These are phyloP conservation scores for Agriotes lineatus DNA, from an alignment of 2,888 invertebrate species.

Conservation along the genomic window DNA sequence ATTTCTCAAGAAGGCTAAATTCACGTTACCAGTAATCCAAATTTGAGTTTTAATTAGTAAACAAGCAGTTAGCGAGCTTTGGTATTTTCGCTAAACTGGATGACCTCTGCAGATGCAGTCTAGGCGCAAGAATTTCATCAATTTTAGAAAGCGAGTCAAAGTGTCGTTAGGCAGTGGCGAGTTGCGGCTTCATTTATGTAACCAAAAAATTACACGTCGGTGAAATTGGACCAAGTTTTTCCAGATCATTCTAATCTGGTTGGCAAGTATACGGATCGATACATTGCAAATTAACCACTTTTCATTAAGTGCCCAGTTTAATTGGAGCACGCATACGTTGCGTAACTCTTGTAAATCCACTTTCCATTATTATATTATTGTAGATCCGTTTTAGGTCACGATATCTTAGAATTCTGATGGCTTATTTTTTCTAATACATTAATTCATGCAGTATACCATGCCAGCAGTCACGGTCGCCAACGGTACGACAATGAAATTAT, in stretches of 20 bases:
- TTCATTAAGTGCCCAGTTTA: neutral
- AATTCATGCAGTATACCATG: neutral
- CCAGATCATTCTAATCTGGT: too few species aligned
- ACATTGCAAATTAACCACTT: neutral
- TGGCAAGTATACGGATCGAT: too few species aligned
- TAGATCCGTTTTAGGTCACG: neutral
- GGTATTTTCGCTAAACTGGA: too few species aligned
- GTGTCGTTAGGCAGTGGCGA: neutral
- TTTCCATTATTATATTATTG: constrained; percentile 8
- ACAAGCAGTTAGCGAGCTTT: too few species aligned
- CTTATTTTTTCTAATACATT: constrained; percentile 1
- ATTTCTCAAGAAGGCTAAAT: too few species aligned
- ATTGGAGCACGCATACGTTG: neutral
- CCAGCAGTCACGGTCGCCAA: neutral
- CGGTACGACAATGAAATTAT: constrained; percentile 10
- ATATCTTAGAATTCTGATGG: neutral
- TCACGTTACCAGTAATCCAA: too few species aligned
- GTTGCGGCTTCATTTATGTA: constrained; percentile 5
- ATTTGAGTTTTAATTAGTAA: too few species aligned
- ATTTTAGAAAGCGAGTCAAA: constrained; percentile 12
- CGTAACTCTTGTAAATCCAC: neutral
- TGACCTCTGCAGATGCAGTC: neutral
- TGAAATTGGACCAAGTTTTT: neutral
- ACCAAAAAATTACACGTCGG: neutral
- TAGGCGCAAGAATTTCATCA: neutral